Conservation (phyloP, 2,113 vertebrate genomes). For the Ciconia stormi region DNA sequence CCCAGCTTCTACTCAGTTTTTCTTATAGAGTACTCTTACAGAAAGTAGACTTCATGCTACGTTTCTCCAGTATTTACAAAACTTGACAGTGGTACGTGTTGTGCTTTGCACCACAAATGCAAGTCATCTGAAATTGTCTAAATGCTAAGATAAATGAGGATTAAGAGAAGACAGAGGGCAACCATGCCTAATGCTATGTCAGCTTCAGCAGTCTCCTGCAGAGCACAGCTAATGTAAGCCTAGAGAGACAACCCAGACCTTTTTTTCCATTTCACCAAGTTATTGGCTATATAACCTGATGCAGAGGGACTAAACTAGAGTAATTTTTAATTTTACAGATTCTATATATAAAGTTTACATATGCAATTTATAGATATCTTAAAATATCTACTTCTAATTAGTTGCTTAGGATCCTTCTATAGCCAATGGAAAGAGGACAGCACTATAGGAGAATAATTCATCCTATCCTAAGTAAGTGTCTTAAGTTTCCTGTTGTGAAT, state of each 20-base stretch:
- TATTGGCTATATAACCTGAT: not conserved
- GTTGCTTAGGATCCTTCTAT: not conserved
- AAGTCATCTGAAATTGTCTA: not conserved
- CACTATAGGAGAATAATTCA: not conserved
- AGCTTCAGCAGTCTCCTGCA: not conserved
- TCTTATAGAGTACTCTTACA: not conserved
- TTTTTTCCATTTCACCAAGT: not conserved
- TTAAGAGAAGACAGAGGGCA: not conserved
- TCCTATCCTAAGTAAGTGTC: not conserved
- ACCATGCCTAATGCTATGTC: not conserved
- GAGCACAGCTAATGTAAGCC: not conserved
- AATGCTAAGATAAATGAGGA: not conserved
- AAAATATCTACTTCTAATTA: not conserved
- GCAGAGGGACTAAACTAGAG: not conserved
- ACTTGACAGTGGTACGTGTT: not conserved
- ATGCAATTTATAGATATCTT: not conserved
- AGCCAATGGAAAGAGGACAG: not conserved
- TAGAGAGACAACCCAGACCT: not conserved
- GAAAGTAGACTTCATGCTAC: not conserved
- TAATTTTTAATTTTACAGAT: not conserved
- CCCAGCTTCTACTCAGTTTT: not conserved
- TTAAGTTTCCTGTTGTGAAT: not conserved
- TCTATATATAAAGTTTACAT: not conserved
- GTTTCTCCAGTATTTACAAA: not conserved
- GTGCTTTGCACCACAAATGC: not conserved